phyloP scores from a whole-genome alignment of 2,113 vertebrate genomes.

The Connochaetes taurinus region DNA sequence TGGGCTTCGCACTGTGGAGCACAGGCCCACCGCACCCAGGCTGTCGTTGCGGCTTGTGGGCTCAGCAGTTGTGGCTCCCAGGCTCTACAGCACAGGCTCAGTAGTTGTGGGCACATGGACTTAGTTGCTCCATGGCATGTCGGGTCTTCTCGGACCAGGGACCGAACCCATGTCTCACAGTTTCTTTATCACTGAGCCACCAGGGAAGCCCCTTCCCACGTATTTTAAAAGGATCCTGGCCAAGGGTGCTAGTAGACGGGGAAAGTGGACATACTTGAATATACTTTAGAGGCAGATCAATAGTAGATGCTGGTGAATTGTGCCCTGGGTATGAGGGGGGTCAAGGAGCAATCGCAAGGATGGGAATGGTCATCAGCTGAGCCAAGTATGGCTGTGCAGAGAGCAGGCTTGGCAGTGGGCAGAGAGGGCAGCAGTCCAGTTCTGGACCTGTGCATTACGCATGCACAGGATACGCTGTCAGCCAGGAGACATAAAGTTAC shows the following conservation, averaged over 20 bases:
- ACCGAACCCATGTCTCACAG: background rate
- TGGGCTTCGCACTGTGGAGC: background rate
- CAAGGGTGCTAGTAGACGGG: background rate
- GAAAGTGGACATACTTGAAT: background rate
- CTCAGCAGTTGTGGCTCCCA: background rate
- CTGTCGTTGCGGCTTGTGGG: rapidly evolving
- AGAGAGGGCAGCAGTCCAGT: background rate
- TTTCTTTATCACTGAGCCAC: background rate
- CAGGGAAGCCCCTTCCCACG: background rate
- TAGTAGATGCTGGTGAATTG: background rate
- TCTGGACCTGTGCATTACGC: background rate
- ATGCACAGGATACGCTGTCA: background rate
- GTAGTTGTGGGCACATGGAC: background rate
- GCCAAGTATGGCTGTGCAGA: background rate
- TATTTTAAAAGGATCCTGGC: background rate
- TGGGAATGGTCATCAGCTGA: background rate
- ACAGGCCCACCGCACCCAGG: background rate
- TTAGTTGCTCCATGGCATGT: background rate
- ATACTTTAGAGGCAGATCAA: background rate
- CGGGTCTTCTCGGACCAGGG: background rate
- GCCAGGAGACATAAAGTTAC: background rate
- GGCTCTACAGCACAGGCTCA: background rate
- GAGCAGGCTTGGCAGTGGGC: background rate
- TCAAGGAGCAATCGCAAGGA: background rate
- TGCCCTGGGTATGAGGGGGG: background rate